Base-by-base conservation (phyloP, 2,888 invertebrate genomes). In the Troides helena region DNA sequence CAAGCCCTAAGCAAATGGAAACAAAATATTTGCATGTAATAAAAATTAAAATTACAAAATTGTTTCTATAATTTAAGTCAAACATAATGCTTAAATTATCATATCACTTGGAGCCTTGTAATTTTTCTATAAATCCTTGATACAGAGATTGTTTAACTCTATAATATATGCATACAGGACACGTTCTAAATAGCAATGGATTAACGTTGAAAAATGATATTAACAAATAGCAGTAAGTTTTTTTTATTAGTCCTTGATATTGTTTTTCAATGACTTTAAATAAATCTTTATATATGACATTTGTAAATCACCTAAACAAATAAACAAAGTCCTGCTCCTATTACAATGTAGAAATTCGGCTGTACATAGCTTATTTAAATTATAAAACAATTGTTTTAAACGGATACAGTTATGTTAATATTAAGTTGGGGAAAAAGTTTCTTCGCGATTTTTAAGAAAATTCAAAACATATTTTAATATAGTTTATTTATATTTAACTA, bases 81-180 rank as follows among this genome's bases (percentile, higher is more conserved):
- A 50, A 5, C 18, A 50, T 50, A 12, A 0, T 17, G 17, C 5
- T 14, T 50, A 50, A 50, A 50, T 18, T 50, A 50, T 5, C 14
- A 50, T 18, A 18, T 50, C 50, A 17, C 50, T 17, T 14, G 50
- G 2, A 50, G 18, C 50, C 50, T 50, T 50, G 50, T 50, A 50
- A 14, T 50, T 17, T 50, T 50, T 50, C 50, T 50, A 14, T 17
- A 17, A 50, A 50, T 14, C 50, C 50, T 50, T 50, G 50, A 14
- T 50, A 50, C 50, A 50, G 50, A 50, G 18, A 50, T 50, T 5
- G 17, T 30, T 36, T 14, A 14, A 30, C 59, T 14, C 18, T 39
- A 39, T 61, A 61, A 61, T 61, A 18, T 62, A 62, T 62, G 62
- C 25, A 62, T 50, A 25, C 50, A 30, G 62, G 18, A 25, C 50